Evolutionary conservation across 2,113 vertebrate genomes (phyloP).

Genomic region (Cynopterus brachyotis): DNA sequence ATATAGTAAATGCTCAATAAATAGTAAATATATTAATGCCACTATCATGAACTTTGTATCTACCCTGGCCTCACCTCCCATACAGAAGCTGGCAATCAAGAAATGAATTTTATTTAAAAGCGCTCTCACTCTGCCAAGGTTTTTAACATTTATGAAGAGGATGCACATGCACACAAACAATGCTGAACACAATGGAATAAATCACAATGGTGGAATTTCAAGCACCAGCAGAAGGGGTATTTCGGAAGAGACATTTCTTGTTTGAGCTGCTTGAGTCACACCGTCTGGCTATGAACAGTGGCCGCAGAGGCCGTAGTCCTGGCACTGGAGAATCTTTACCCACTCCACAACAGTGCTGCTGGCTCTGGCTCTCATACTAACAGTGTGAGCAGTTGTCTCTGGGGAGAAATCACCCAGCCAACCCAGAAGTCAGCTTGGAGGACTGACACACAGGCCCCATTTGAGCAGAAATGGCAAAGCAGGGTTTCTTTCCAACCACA

Average conservation of each 20-base stretch:
- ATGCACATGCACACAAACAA: background rate
- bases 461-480: background rate
- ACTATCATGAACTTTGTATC: background rate
- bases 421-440: background rate
- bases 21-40: background rate
- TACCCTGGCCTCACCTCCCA: background rate
- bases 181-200: background rate
- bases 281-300: background rate
- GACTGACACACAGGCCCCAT: background rate
- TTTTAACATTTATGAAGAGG: background rate
- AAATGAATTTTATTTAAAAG: background rate
- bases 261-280: background rate
- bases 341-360: rapidly evolving
- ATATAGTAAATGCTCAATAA: background rate
- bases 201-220: background rate
- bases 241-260: background rate
- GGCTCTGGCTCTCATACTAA: rapidly evolving
- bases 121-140: background rate
- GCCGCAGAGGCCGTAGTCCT: background rate
- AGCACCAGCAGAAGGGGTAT: background rate
- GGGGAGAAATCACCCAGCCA: background rate
- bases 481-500: background rate
- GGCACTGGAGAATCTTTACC: background rate
- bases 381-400: background rate
- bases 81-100: background rate